A percentile compares a stretch with the other conserved stretches of the same genome.
Evolutionary conservation across 2,888 invertebrate species (phyloP).

Genomic region (Acronicta leporina): DNA sequence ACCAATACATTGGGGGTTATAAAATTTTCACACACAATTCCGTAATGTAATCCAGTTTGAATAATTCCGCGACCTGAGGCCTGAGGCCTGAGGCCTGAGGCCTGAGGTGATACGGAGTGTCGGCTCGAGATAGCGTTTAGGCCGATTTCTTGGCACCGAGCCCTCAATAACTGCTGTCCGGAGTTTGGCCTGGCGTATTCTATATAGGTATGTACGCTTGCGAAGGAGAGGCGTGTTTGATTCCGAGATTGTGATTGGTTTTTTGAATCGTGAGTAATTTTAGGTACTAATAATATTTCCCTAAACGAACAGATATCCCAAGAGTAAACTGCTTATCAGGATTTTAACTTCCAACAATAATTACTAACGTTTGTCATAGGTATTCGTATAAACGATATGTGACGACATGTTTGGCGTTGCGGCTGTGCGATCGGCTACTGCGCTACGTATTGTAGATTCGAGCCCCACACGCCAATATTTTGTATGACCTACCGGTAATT

Average conservation of each 20-base stretch:
- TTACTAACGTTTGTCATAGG: no score
- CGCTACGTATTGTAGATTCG: no score
- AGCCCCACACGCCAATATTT: no score
- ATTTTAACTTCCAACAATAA: no score
- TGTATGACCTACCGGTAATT: no score
- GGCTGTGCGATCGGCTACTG: no score
- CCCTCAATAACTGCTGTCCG: constrained; percentile 65
- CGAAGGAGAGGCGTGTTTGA: constrained; percentile 20
- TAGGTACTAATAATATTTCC: not conserved
- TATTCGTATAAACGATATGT: no score
- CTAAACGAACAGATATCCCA: no score
- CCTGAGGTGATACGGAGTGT: constrained; percentile 65
- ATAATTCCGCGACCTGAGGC: constrained; percentile 62
- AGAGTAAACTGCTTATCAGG: no score
- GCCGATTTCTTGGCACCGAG: constrained; percentile 78
- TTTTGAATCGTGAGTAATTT: constrained; percentile 28
- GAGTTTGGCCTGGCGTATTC: constrained; percentile 54
- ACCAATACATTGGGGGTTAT: constrained; percentile 26
- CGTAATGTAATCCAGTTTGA: constrained; percentile 68
- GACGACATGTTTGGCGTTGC: no score
- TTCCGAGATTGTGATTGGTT: constrained; percentile 39
- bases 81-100: no score
- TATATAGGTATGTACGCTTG: constrained; percentile 26
- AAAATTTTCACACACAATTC: constrained; percentile 46
- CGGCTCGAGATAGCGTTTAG: constrained; percentile 72